Evolutionary conservation across 2,113 vertebrate species (phyloP).

Genomic region (Gymnogyps californianus): DNA sequence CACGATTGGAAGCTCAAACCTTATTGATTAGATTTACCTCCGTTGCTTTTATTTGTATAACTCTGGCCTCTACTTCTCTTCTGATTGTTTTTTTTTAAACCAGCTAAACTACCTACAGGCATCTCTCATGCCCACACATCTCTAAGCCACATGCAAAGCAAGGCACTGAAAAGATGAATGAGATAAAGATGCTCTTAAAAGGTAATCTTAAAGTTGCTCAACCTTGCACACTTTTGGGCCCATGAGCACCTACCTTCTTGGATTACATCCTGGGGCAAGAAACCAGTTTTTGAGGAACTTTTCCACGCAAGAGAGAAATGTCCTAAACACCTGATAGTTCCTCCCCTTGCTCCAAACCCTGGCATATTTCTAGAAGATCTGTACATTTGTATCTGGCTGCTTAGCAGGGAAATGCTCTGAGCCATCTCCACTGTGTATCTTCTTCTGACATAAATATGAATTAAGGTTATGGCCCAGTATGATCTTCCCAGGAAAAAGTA

Average conservation of each 20-base stretch:
- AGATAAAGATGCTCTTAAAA: not conserved
- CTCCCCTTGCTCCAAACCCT: not conserved
- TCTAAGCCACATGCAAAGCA: not conserved
- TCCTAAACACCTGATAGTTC: not conserved
- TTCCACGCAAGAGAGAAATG: not conserved
- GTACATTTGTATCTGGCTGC: not conserved
- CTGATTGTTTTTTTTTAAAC: not conserved
- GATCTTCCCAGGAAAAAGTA: constrained; percentile 24
- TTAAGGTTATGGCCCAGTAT: constrained; percentile 5
- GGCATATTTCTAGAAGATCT: not conserved
- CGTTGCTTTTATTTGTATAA: not conserved
- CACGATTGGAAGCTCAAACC: not conserved
- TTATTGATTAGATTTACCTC: not conserved
- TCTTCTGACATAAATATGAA: constrained; percentile 34
- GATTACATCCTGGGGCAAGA: not conserved
- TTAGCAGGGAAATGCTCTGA: not conserved
- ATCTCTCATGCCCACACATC: not conserved
- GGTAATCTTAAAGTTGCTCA: not conserved
- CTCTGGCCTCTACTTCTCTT: not conserved
- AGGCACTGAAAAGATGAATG: not conserved
- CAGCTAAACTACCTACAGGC: not conserved
- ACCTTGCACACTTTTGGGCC: not conserved
- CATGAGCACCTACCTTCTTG: not conserved
- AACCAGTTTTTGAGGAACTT: not conserved
- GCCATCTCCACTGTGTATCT: not conserved